A percentile compares a stretch with the other conserved stretches of the same genome.
These are phyloP conservation scores for Hirtodrosophila histrioides DNA, from an alignment of 2,888 invertebrate species.

Conservation along the genomic window DNA sequence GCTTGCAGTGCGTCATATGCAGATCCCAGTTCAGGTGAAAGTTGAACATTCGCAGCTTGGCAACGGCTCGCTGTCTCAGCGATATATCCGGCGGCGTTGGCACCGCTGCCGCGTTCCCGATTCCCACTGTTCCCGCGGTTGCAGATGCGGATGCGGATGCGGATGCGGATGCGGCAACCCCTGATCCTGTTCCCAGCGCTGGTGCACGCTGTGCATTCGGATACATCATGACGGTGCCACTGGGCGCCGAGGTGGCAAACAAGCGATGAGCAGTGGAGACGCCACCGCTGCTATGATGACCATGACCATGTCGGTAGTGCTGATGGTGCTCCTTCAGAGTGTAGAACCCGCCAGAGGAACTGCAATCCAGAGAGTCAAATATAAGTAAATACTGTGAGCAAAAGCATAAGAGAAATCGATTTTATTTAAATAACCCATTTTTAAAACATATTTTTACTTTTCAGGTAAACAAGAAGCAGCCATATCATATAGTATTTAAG, in stretches of 20 bases:
- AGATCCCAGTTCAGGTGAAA: constrained; percentile 85
- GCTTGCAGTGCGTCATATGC: constrained; percentile 85
- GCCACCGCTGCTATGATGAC: constrained; percentile 40
- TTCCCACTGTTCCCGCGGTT: constrained; percentile 8
- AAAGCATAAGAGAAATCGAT: too few species aligned
- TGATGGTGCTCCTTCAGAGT: constrained; percentile 79
- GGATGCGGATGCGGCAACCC: background rate
- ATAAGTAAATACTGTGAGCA: too few species aligned
- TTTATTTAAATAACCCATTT: too few species aligned
- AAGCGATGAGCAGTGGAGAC: constrained; percentile 65
- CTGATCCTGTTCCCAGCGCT: constrained; percentile 1
- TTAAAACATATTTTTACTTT: too few species aligned
- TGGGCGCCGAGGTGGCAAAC: constrained; percentile 81
- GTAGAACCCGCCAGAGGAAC: constrained; percentile 82
- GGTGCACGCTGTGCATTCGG: constrained; percentile 73
- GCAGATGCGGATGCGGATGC: too few species aligned
- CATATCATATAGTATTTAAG: too few species aligned
- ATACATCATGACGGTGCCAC: constrained; percentile 83
- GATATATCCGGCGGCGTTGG: constrained; percentile 81
- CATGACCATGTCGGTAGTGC: constrained; percentile 67
- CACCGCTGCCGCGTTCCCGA: constrained; percentile 30
- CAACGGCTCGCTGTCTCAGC: constrained; percentile 84
- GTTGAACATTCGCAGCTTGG: constrained; percentile 84
- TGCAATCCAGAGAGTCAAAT: constrained; percentile 26
- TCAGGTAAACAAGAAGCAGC: too few species aligned